Base-by-base conservation (phyloP, 2,888 invertebrate species). In the Drosophila neonasuta region DNA sequence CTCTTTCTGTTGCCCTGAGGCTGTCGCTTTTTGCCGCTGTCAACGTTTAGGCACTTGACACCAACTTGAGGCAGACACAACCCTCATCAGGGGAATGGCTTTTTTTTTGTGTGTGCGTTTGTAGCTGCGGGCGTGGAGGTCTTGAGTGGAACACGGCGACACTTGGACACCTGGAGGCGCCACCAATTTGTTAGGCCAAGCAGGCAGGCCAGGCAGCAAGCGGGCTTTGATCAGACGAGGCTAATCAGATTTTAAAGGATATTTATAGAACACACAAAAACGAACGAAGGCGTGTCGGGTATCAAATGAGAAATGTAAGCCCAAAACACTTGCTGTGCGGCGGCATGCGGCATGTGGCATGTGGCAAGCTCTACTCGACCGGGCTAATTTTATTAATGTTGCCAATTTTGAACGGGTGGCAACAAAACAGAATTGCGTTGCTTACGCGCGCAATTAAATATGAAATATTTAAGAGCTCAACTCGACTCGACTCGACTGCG, bases 361-460 rank as follows among this genome's bases (percentile, higher is more conserved):
- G 65, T 11, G 48, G 48, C 69, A 49, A 34, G 32, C 50, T 58
- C 61, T 57, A 63, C 60, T 63, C 65, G 71, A 65, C 70, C 68
- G 62, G 69, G 76, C 77, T 87, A 87, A 87, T 87, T 87, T 87
- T 87, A 87, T 87, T 87, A 88, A 88, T 87, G 87, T 82, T 87
- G 79, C 71, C 88, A 88, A 87, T 87, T 82, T 82, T 36, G 8
- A 75, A 55, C 48, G 66, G 51, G 17, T 56, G 50, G 44, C 54
- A 51, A 11, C n/a, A 36, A 36, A 36, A 32, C 54, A 50, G 64
- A 68, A 57, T 71, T 74, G 78, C 80, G 77, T 65, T 72, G 76
- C 80, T 76, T 78, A 85, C 73, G 87, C 87, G 86, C 78, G 73
- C 87, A 87, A 88, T 87, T 88, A 87, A 86, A 84, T 87, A 86